Evolutionary conservation across 1,140 invertebrate genomes (phyloP).

Genomic region (Heliothis subflexa): DNA sequence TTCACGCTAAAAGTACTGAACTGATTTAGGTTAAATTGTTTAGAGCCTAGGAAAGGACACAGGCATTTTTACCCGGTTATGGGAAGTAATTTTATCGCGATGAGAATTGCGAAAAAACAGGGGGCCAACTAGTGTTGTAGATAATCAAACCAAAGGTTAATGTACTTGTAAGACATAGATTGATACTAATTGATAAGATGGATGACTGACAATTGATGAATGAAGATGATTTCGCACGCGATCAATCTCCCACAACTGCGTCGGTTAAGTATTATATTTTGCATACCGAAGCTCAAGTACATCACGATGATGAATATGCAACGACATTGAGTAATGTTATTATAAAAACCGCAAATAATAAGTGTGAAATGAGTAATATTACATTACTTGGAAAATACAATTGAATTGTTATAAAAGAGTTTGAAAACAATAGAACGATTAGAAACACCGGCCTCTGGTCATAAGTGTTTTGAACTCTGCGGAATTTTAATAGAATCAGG

Average conservation of each 20-base stretch:
- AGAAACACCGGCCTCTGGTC: slow-evolving; percentile 3
- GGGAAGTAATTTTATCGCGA: too few species aligned
- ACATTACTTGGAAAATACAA: slow-evolving; percentile 16
- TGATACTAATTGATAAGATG: slow-evolving; percentile 23
- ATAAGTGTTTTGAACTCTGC: too few species aligned
- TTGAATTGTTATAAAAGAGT: slow-evolving; percentile 8
- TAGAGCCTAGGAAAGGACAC: too few species aligned
- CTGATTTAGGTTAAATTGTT: too few species aligned
- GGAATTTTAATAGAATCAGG: background rate
- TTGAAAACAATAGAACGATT: slow-evolving; percentile 8
- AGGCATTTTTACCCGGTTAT: too few species aligned
- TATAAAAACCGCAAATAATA: slow-evolving; percentile 37
- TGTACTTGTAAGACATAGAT: slow-evolving; percentile 9
- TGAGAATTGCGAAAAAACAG: too few species aligned
- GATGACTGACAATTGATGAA: slow-evolving; percentile 27
- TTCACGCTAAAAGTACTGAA: too few species aligned
- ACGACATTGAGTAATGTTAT: slow-evolving; percentile 39
- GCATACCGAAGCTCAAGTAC: background rate
- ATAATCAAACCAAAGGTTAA: background rate
- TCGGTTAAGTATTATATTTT: slow-evolving; percentile 13
- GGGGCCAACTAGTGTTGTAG: too few species aligned
- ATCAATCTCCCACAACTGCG: background rate
- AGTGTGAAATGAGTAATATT: slow-evolving; percentile 30
- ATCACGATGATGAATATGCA: slow-evolving; percentile 18
- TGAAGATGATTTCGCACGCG: slow-evolving; percentile 10